These are phyloP conservation scores for Ectemnius lituratus DNA, from an alignment of 2,888 invertebrate species.

Conservation along the genomic window DNA sequence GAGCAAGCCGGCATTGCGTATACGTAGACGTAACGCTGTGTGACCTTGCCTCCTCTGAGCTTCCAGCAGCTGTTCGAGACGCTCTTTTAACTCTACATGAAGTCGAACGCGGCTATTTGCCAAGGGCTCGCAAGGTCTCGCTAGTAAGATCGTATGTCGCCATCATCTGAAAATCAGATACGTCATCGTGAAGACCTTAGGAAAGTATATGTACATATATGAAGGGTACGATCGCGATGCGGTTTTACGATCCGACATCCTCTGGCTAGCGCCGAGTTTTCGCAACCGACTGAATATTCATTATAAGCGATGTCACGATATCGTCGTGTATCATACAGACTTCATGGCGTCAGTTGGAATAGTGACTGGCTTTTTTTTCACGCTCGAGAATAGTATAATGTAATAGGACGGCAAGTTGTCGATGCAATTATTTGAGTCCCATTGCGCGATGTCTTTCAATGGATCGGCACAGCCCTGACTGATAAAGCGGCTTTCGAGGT, in stretches of 20 bases:
- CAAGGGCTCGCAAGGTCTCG: conserved; percentile 16
- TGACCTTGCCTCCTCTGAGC: conserved; percentile 71
- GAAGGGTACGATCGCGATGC: neutral
- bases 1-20: conserved; percentile 41
- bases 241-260: conserved; percentile 4
- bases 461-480: conserved; percentile 1
- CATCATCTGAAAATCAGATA: neutral
- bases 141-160: neutral
- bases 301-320: no score
- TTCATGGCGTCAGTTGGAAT: no score
- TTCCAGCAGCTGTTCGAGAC: conserved; percentile 70
- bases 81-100: conserved; percentile 55
- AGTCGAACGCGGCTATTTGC: conserved; percentile 40
- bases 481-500: conserved; percentile 26
- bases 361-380: no score
- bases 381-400: no score
- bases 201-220: neutral
- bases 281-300: neutral
- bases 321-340: no score
- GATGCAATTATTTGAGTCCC: no score
- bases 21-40: conserved; percentile 60
- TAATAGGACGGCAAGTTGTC: no score
- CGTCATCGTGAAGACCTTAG: neutral
- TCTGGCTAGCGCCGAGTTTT: neutral
- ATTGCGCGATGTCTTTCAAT: no score